Base-by-base conservation (phyloP, 2,888 invertebrate species). In the Plebejus anna region DNA sequence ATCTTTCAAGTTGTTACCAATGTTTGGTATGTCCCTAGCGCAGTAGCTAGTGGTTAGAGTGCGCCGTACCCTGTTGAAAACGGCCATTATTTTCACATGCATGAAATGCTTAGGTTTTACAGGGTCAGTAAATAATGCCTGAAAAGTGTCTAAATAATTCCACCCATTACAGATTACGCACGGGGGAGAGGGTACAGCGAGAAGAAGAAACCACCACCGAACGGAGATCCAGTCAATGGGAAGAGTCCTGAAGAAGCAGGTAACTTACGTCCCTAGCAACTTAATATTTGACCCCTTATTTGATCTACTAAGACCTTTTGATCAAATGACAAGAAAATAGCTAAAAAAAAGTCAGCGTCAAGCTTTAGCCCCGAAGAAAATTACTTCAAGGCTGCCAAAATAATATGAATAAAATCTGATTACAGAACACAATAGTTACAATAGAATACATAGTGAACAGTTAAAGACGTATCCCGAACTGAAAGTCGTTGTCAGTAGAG, bases 401-500 rank as follows among this genome's bases (percentile, higher is more conserved):
- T 13, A 51, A 11, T 13, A 51, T 13, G 0, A 13, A 3, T 13
- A 1, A 13, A 51, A 55, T 55, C 55, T 55, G 57, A 6, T 38
- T 55, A 28, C 73, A 82, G 78, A 79, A 81, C 82, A 88, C 84
- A 84, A 81, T 82, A 82, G 84, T 81, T 82, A 84, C 84, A 86
- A 83, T 81, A 84, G 85, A 82, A 82, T 88, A 84, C 84, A 82
- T 86, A 83, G 82, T 80, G 73, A 73, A 80, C 78, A 57, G 80
- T 79, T 79, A 84, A 82, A 81, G 76, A 87, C 84, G 76, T 90
- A 88, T 81, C 92, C 92, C 82, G 91, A 92, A 85, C 86, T 93
- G 87, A 91, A 91, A 90, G 85, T 92, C 77, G 92, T 92, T 83
- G 89, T 93, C 78, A 90, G 92, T 82, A 93, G 91, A 89, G 84